These are phyloP conservation scores for Tenodera sinensis DNA, from an alignment of 2,888 invertebrate species.

Conservation along the genomic window DNA sequence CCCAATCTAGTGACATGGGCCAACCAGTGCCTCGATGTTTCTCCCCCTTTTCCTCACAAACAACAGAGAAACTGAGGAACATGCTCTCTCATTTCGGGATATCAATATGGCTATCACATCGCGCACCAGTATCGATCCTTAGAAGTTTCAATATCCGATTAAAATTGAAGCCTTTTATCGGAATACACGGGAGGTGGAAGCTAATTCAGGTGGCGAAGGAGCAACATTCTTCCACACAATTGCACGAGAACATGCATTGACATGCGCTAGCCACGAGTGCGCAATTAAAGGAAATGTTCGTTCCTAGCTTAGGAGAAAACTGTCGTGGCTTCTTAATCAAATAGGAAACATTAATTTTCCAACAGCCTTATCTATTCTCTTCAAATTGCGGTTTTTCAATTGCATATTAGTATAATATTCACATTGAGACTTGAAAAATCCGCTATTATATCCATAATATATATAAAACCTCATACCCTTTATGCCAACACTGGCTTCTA, in stretches of 20 bases:
- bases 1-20: background rate
- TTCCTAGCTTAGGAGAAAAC: too few species aligned
- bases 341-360: too few species aligned
- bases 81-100: background rate
- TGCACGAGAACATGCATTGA: background rate
- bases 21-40: background rate
- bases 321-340: background rate
- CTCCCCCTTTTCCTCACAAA: background rate
- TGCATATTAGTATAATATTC: too few species aligned
- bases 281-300: background rate
- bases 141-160: background rate
- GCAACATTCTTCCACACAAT: background rate
- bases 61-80: background rate
- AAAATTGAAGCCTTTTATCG: background rate
- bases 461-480: too few species aligned
- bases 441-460: too few species aligned
- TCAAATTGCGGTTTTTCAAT: too few species aligned
- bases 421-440: too few species aligned
- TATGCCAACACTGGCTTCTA: too few species aligned
- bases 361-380: too few species aligned
- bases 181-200: background rate
- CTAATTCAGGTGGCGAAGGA: background rate
- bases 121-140: background rate
- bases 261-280: background rate
- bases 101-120: background rate